Conservation (phyloP, 2,113 vertebrate species). For the Lagenorhynchus albirostris region DNA sequence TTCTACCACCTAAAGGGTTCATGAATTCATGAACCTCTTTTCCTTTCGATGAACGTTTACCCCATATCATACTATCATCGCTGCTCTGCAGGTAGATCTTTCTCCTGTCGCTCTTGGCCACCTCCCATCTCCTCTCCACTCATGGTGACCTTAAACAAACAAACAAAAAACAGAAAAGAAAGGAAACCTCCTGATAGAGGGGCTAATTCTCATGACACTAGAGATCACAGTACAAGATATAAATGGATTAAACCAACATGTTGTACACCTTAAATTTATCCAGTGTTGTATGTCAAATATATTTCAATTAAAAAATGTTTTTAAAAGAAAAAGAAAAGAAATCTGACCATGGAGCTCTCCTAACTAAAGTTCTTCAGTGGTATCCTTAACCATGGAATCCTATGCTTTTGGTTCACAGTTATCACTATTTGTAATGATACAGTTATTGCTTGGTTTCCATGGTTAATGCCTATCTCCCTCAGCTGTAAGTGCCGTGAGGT, state of each 20-base stretch:
- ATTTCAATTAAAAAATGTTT: background rate
- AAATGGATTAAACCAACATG: background rate
- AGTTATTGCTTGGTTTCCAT: background rate
- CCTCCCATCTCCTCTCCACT: background rate
- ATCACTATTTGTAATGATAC: background rate
- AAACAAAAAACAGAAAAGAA: background rate
- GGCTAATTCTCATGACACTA: too few relatives aligned
- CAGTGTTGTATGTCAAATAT: background rate
- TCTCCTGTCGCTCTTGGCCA: background rate
- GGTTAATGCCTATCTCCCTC: background rate
- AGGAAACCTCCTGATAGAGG: background rate
- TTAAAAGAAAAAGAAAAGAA: background rate
- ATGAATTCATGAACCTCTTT: background rate
- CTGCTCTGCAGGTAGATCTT: background rate
- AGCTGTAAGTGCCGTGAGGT: background rate
- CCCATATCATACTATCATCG: too few relatives aligned
- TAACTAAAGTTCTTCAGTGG: background rate
- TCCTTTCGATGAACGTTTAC: too few relatives aligned
- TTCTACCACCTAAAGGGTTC: background rate
- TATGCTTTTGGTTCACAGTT: background rate
- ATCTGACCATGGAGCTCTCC: background rate
- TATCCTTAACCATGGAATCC: background rate
- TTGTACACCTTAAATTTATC: background rate
- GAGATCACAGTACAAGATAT: background rate
- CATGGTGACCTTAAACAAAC: background rate